Evolutionary conservation across 2,888 invertebrate genomes (phyloP), one percentile per base, ranked within the genome.

Genomic region (Psylliodes chrysocephalus): DNA sequence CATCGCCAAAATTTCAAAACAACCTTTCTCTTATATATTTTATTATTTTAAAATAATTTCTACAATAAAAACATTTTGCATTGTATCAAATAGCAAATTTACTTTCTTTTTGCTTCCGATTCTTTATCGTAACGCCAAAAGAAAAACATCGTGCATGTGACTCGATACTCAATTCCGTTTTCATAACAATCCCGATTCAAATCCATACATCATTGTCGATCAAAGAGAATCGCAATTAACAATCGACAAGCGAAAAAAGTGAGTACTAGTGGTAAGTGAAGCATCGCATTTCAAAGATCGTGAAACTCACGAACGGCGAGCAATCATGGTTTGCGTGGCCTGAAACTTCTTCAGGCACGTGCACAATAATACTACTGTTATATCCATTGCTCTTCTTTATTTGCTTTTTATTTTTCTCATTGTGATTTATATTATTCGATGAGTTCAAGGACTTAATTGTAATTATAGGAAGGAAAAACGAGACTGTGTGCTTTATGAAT

Each of bases 261-360:
- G 18, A 35, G 35, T 38, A 33, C 49, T 42, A 54, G 49, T 44
- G 51, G 55, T 42, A 54, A 74, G 64, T 69, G 70, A 67, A 68
- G 69, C 66, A 46, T 46, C 22, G 65, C 69, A 71, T 69, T 72
- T 67, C 70, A 61, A 64, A 65, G 66, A 67, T 67, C 68, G 68
- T 61, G 71, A 71, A 69, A 67, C 69, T 77, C 77, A 78, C 77
- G 76, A 76, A 73, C 72, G 70, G 75, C 76, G 75, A 76, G 76
- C 75, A 75, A 73, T 78, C 77, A 76, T 78, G 77, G 75, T 74
- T 77, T 73, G 76, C 77, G 75, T 76, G 78, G 75, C 74, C 70
- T 69, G 63, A 69, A 71, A 72, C 63, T 65, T 71, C 75, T 70
- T 61, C 60, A 66, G 76, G 78, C 78, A 78, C 78, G 78, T 77